phyloP scores from a whole-genome alignment of 2,888 invertebrate genomes.

The Steinernema hermaphroditum region DNA sequence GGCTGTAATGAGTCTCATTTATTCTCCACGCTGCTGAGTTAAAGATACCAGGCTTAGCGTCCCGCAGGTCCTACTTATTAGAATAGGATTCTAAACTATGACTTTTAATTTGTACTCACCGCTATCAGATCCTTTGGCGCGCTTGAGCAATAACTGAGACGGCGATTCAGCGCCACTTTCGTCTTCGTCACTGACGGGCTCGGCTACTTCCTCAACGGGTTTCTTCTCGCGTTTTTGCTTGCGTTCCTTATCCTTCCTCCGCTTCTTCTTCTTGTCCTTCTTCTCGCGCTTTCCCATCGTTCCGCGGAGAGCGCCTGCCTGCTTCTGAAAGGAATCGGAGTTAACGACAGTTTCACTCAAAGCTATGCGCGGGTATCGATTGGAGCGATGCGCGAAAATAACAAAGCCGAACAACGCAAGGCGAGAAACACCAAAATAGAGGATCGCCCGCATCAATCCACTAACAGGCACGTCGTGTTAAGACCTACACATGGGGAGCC shows the following conservation, averaged over 20 bases:
- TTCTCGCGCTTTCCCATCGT: conserved; percentile 20
- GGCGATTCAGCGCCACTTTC: background rate
- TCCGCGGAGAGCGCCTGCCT: background rate
- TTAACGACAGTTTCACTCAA: background rate
- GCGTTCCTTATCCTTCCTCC: conserved; percentile 12
- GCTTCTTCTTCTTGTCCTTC: conserved; percentile 23
- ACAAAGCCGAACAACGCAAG: background rate
- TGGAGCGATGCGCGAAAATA: background rate
- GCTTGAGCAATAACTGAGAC: conserved; percentile 6
- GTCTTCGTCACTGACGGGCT: conserved; percentile 2
- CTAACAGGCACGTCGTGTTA: background rate
- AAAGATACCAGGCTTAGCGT: too few relatives aligned
- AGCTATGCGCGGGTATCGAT: background rate
- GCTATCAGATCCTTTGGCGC: background rate
- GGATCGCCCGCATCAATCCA: background rate
- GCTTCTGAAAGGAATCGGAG: background rate
- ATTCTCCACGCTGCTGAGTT: too few relatives aligned
- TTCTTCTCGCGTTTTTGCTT: background rate
- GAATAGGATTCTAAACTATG: too few relatives aligned
- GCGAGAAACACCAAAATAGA: background rate
- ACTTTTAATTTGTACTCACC: conserved; percentile 5
- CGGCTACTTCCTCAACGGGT: conserved; percentile 2
- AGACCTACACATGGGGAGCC: background rate
- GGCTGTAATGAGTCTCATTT: too few relatives aligned
- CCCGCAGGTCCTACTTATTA: too few relatives aligned